Evolutionary conservation across 1,140 invertebrate genomes (phyloP).

Genomic region (Triops longicaudatus): DNA sequence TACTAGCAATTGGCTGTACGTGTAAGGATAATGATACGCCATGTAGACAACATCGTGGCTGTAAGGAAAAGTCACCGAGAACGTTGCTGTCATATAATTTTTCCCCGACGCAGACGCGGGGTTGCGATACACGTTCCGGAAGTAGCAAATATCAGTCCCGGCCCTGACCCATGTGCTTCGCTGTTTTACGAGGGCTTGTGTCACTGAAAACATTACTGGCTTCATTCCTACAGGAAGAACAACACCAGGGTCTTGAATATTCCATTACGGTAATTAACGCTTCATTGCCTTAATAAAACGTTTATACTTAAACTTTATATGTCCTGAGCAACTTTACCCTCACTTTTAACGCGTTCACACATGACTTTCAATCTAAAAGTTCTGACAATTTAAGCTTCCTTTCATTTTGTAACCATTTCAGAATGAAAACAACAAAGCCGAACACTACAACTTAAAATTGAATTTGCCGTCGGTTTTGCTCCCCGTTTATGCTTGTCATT

Average conservation of each 20-base stretch:
- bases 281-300: too few species aligned
- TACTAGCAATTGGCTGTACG: constrained; percentile 68
- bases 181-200: constrained; percentile 50
- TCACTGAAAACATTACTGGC: constrained; percentile 77
- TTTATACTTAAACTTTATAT: too few species aligned
- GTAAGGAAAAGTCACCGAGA: constrained; percentile 71
- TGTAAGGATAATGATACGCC: constrained; percentile 86
- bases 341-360: too few species aligned
- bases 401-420: too few species aligned
- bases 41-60: constrained; percentile 74
- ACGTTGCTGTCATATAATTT: constrained; percentile 66
- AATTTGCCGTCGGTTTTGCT: too few species aligned
- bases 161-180: constrained; percentile 57
- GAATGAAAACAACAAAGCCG: too few species aligned
- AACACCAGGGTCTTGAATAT: neutral
- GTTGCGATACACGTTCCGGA: constrained; percentile 44
- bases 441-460: too few species aligned
- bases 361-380: too few species aligned
- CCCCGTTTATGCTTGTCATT: too few species aligned
- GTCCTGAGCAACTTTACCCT: too few species aligned
- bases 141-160: constrained; percentile 75
- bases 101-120: constrained; percentile 27
- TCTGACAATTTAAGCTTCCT: too few species aligned
- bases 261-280: neutral
- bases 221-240: constrained; percentile 60